Evolutionary conservation across 2,113 vertebrate species (phyloP), one percentile per base, ranked within the genome.

Genomic region (Oncorhynchus keta): DNA sequence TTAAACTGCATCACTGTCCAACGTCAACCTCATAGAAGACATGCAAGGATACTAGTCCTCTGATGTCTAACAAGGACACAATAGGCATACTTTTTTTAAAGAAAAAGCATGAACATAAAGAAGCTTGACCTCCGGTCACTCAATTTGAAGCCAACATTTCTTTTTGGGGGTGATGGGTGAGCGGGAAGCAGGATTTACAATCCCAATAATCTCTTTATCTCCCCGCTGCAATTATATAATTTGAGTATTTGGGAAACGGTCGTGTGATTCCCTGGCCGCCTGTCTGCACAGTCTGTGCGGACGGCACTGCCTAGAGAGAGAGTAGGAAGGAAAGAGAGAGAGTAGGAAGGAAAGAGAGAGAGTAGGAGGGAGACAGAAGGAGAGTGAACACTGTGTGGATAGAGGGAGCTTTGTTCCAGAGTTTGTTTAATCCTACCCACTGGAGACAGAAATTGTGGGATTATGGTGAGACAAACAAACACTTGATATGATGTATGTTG

Each of bases 171-270:
- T 6, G 8, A 64, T 18, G 64, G 9, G 62, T 18, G 49, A n/a
- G 57, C 51, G 55, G 12, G 26, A 49, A 49, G 28, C 35, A 55
- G 69, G 62, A 71, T 68, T 26, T 78, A 69, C 66, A 68, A 75
- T 87, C 74, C 70, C 45, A 14, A 82, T 51, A 49, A 75, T 79
- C 77, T 79, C 74, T 70, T 87, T 84, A 90, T 89, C 87, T 75
- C 57, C 22, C 66, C 48, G 65, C 48, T 65, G 39, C 69, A 61
- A 32, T 72, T 20, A 55, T 70, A 75, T 70, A 73, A 76, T 64
- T 80, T 45, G 22, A 72, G 64, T 30, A 48, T 32, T 55, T 18
- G 51, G 68, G 78, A 48, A 48, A 48, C 20, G 62, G 51, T 16
- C 2, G 35, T 68, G 61, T 20, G 51, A 68, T 77, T 67, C 35